phyloP scores from a whole-genome alignment of 1,140 invertebrate genomes.

The Vanessa atalanta region DNA sequence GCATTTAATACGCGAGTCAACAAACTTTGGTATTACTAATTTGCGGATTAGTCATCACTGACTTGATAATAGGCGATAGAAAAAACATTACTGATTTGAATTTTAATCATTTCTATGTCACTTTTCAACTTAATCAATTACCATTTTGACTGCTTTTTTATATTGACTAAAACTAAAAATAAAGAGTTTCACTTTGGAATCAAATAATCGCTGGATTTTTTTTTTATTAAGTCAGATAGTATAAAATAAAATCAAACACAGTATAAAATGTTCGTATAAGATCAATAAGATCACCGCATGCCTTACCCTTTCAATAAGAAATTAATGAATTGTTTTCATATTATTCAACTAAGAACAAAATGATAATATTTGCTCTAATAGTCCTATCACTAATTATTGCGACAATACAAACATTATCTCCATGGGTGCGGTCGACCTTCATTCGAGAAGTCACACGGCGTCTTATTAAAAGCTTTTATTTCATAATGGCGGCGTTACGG shows the following conservation, averaged over 20 bases:
- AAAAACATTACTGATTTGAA: conserved; percentile 30
- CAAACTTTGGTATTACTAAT: conserved; percentile 37
- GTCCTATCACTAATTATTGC: not conserved
- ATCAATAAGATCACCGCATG: too few relatives aligned
- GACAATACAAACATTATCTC: conserved; percentile 13
- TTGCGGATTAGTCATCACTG: conserved; percentile 35
- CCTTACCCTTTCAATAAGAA: too few relatives aligned
- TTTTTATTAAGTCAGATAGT: too few relatives aligned
- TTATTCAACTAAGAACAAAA: too few relatives aligned
- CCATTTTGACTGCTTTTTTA: not conserved
- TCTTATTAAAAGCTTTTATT: conserved; percentile 60
- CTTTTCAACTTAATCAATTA: conserved; percentile 10
- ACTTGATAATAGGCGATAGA: conserved; percentile 30
- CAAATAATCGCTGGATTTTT: not conserved
- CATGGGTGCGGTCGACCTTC: conserved; percentile 43
- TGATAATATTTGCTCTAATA: too few relatives aligned
- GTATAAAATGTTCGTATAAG: too few relatives aligned
- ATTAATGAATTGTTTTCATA: too few relatives aligned
- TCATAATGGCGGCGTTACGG: conserved; percentile 60
- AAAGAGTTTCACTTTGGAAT: not conserved
- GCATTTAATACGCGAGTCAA: conserved; percentile 37
- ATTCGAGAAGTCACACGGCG: conserved; percentile 44
- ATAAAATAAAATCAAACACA: too few relatives aligned
- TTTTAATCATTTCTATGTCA: conserved; percentile 24
- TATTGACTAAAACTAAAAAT: not conserved